A percentile compares a stretch with the other conserved stretches of the same genome.
These are phyloP conservation scores for Ciconia boyciana DNA, from an alignment of 2,113 vertebrate genomes.

Conservation along the genomic window DNA sequence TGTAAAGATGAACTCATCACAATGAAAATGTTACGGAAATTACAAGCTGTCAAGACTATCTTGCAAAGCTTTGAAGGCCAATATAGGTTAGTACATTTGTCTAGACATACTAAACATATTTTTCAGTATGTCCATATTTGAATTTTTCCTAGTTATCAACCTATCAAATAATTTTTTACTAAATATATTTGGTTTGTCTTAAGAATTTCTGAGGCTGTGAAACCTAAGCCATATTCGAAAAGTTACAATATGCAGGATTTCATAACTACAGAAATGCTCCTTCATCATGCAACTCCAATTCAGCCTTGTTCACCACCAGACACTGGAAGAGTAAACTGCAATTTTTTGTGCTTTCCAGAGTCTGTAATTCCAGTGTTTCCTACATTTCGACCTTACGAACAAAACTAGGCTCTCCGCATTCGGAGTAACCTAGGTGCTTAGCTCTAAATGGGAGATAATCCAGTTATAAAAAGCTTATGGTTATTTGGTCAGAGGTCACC, in stretches of 20 bases:
- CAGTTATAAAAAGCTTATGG: not conserved
- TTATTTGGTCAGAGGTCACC: slow-evolving; percentile 27
- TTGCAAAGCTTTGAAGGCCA: not conserved
- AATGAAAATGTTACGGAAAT: not conserved
- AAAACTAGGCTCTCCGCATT: not conserved
- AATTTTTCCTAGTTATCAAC: not conserved
- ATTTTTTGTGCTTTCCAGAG: not conserved
- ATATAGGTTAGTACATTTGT: not conserved
- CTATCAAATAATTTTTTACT: not conserved
- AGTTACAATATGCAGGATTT: not conserved
- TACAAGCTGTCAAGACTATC: not conserved
- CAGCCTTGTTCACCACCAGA: not conserved
- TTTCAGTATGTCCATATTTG: not conserved
- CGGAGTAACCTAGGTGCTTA: not conserved
- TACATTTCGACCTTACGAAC: not conserved
- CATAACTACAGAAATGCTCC: not conserved
- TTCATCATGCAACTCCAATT: not conserved
- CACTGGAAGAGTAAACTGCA: not conserved
- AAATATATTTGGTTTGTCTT: not conserved
- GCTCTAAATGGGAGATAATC: slow-evolving; percentile 14
- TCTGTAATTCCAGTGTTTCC: not conserved
- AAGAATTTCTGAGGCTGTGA: not conserved
- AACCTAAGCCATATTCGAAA: not conserved
- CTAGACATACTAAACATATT: not conserved
- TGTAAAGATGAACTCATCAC: not conserved